Evolutionary conservation across 2,888 invertebrate species (phyloP), one percentile per base, ranked within the genome.

Genomic region (Xylota segnis): DNA sequence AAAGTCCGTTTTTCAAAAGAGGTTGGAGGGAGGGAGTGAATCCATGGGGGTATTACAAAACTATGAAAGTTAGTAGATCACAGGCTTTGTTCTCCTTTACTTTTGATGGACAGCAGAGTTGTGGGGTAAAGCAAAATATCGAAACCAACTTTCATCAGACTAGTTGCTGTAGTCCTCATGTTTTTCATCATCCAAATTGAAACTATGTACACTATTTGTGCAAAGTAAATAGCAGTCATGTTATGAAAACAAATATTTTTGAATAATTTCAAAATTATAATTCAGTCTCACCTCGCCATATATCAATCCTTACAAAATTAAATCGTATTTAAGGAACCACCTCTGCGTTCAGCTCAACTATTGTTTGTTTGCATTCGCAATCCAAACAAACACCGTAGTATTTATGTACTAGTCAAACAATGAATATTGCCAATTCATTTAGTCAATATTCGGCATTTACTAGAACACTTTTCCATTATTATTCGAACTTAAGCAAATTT

Each of bases 401-500:
- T 68, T 68, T 52, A 40, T 68, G 40, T 29, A 54, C 66, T 50
- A 23, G 47, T 18, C 23, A 29, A 29, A 34, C 34, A 50, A 50
- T 59, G 9, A 37, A 50, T 16, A 47, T 37, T 43, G 37, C 52
- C 37, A 40, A 59, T 50, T 50, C 16, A 14, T 40, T 72, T 12
- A 14, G 18, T 72, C 56, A 71, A 59, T 59, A 59, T 50, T 14
- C 16, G 34, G 32, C 32, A n/a, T 50, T 47, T n/a, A 32, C 34
- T 14, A 27, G 40, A 43, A 14, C 10, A 40, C 4, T 23, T 23
- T 40, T 10, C 12, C 40, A 40, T 5, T 27, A n/a, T 52, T 52
- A 52, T 27, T 52, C 4, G 14, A 54, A 32, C 9, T 12, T 32
- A 29, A 14, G 14, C 14, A 45, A 56, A 47, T 18, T 45, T 50